Conservation (phyloP, 2,113 vertebrate genomes). For the Melospiza georgiana region DNA sequence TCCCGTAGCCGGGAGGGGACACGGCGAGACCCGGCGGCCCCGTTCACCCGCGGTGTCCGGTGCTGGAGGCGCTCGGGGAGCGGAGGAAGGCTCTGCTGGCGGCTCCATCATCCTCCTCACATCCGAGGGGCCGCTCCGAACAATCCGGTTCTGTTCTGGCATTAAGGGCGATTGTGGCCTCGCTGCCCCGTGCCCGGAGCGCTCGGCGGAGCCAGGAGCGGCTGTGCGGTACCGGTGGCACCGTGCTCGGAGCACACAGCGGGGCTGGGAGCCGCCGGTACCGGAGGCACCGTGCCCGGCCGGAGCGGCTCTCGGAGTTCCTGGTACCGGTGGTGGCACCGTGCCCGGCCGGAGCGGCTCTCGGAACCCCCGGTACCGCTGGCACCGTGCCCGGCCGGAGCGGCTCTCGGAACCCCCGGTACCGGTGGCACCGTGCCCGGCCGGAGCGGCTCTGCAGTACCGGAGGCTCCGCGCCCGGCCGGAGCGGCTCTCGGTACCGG, state of each 20-base stretch:
- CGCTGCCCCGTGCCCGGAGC: background rate
- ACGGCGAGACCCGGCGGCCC: fast-evolving
- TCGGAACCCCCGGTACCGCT: no score
- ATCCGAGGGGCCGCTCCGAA: background rate
- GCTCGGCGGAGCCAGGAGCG: background rate
- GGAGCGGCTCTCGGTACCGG: background rate
- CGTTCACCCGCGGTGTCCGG: fast-evolving
- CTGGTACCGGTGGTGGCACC: no score
- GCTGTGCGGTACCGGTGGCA: no score
- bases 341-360: no score
- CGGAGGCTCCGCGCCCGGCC: background rate
- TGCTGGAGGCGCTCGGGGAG: background rate
- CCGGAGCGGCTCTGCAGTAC: background rate
- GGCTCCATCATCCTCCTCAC: background rate
- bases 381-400: no score
- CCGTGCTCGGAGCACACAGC: no score
- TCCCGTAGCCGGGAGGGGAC: background rate
- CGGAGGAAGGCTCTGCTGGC: background rate
- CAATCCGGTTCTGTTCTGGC: background rate
- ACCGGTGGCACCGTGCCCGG: no score
- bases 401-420: no score
- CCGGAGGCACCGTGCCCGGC: no score
- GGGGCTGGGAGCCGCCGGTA: background rate
- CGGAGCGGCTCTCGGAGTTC: no score
- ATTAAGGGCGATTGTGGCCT: background rate